Evolutionary conservation across 2,888 invertebrate species (phyloP).

Genomic region (Lycocerus yunnanus): DNA sequence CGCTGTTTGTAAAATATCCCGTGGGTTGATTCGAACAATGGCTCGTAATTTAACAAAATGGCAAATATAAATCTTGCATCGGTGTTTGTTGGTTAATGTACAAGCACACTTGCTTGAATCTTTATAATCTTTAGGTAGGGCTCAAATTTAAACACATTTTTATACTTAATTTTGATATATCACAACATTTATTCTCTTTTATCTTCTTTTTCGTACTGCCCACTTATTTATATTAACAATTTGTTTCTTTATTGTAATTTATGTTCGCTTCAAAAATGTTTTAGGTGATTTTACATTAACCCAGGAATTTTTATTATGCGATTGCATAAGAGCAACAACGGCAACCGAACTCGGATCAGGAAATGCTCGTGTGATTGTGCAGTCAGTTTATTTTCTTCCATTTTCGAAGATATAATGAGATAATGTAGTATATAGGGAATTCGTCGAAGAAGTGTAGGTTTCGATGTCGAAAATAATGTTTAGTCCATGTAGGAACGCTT

Average conservation of each 20-base stretch:
- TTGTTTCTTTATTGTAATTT: not conserved
- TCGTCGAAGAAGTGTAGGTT: not conserved
- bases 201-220: not conserved
- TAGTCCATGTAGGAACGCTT: not conserved
- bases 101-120: constrained; percentile 50
- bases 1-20: constrained; percentile 55
- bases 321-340: not conserved
- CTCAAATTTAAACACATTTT: not conserved
- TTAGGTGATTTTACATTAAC: not conserved
- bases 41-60: constrained; percentile 54
- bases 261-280: not conserved
- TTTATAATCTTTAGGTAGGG: constrained; percentile 30
- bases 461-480: not conserved
- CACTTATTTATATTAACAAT: not conserved
- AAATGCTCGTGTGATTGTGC: not conserved
- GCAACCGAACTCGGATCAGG: not conserved
- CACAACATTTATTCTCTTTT: not conserved
- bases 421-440: no score
- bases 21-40: constrained; percentile 54
- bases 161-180: constrained; percentile 1
- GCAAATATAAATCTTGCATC: constrained; percentile 50
- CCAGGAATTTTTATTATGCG: not conserved
- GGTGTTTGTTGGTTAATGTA: constrained; percentile 49
- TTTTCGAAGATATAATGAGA: no score
- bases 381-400: not conserved